These are phyloP conservation scores for Fragum whitleyi DNA, from an alignment of 2,888 invertebrate species.

Conservation along the genomic window DNA sequence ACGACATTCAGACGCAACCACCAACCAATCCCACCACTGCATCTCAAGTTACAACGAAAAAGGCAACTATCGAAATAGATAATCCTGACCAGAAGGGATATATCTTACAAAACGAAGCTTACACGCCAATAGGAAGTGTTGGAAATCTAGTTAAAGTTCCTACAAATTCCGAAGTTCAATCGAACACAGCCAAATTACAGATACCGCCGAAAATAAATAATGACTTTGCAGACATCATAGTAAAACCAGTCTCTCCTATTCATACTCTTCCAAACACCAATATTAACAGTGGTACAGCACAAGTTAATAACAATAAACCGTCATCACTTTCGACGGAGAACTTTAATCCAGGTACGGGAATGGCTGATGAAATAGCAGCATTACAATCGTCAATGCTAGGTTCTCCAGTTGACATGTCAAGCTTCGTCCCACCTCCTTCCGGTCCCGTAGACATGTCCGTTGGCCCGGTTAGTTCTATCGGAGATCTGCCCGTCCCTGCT, in stretches of 20 bases:
- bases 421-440: slow-evolving; percentile 44
- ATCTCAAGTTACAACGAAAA: too few species aligned
- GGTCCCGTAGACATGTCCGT: neutral
- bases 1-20: neutral
- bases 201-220: neutral
- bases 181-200: neutral
- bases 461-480: neutral
- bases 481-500: neutral
- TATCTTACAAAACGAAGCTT: slow-evolving; percentile 45
- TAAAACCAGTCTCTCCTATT: neutral
- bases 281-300: neutral
- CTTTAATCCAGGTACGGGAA: slow-evolving; percentile 50
- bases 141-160: slow-evolving; percentile 47
- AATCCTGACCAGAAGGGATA: neutral
- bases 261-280: neutral
- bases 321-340: neutral
- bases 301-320: neutral
- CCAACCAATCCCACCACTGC: neutral
- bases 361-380: slow-evolving; percentile 43
- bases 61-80: neutral
- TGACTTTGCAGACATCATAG: neutral
- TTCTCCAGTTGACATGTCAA: slow-evolving; percentile 47
- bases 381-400: slow-evolving; percentile 38
- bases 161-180: neutral
- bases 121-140: slow-evolving; percentile 49